Conservation (phyloP, 2,113 vertebrate species). For the Eidolon helvum region DNA sequence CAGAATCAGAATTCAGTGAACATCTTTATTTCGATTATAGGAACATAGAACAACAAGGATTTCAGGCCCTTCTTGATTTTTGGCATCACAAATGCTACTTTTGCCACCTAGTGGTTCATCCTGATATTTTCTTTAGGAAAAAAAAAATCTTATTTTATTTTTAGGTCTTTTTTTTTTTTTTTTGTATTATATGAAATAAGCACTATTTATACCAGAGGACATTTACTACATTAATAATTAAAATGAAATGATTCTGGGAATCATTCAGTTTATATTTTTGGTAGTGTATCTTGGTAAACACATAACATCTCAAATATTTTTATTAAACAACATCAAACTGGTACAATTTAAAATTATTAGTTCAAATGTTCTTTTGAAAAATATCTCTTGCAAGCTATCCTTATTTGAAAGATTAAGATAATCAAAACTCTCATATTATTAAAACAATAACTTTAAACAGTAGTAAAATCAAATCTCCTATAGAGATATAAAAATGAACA, state of each 20-base stretch:
- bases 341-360: background rate
- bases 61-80: background rate
- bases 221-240: background rate
- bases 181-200: background rate
- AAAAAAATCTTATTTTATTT: background rate
- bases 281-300: background rate
- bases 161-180: background rate
- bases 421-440: background rate
- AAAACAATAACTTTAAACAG: background rate
- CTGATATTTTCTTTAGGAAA: background rate
- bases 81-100: constrained; percentile 67
- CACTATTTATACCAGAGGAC: background rate
- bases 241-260: background rate
- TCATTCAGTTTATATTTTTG: background rate
- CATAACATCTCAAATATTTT: background rate
- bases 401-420: background rate
- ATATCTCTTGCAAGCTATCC: background rate
- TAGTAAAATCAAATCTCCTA: background rate
- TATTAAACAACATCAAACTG: background rate
- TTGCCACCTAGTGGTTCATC: constrained; percentile 82
- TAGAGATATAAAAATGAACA: background rate
- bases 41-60: background rate
- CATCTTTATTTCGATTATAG: background rate
- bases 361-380: background rate
- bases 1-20: background rate